Evolutionary conservation across 1,140 invertebrate genomes (phyloP).

Genomic region (Euwallacea similis): DNA sequence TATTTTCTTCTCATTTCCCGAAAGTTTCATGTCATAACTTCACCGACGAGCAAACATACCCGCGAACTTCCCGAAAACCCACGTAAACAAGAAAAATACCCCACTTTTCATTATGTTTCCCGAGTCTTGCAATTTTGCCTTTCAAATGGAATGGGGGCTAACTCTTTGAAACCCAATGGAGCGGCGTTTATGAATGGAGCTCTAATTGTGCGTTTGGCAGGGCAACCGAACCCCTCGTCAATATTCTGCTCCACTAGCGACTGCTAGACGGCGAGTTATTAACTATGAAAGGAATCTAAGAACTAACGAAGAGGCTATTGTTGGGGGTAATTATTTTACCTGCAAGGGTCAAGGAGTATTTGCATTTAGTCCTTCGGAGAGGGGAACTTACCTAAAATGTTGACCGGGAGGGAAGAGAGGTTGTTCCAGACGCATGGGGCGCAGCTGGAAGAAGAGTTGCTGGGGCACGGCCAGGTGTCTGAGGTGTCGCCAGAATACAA

Average conservation of each 20-base stretch:
- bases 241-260: neutral
- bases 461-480: constrained; percentile 44
- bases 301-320: too few relatives aligned
- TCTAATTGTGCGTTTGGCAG: neutral
- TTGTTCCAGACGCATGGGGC: constrained; percentile 49
- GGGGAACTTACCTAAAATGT: constrained; percentile 28
- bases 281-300: neutral
- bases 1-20: neutral
- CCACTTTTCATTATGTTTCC: too few relatives aligned
- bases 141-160: too few relatives aligned
- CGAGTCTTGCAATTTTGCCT: too few relatives aligned
- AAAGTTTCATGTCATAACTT: neutral
- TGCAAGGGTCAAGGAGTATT: neutral
- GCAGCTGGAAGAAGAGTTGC: constrained; percentile 45
- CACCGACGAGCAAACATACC: too few relatives aligned
- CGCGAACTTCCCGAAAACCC: too few relatives aligned
- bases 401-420: constrained; percentile 37
- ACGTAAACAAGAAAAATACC: too few relatives aligned
- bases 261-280: neutral
- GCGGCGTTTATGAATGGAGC: neutral
- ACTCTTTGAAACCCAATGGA: neutral
- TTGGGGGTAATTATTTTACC: neutral
- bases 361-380: neutral
- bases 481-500: constrained; percentile 51
- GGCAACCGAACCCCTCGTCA: neutral